These are phyloP conservation scores for Sebastes itinus DNA, from an alignment of 2,797 vertebrate species.

Conservation along the genomic window DNA sequence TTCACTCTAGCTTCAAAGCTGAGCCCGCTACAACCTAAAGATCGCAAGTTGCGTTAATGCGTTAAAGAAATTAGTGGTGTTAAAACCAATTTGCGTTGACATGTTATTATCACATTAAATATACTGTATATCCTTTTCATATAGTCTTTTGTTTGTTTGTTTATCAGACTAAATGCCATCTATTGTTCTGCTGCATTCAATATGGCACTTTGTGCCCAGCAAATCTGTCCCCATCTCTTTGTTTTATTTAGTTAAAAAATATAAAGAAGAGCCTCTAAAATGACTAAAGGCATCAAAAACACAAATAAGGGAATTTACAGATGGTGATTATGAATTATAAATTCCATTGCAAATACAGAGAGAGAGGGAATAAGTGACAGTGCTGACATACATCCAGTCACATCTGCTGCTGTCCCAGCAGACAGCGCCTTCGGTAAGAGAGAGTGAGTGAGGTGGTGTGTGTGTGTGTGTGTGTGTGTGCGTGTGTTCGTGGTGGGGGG, in stretches of 20 bases:
- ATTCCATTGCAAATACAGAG: slow-evolving; percentile 22
- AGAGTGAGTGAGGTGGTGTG: neutral
- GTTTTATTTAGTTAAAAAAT: slow-evolving; percentile 9
- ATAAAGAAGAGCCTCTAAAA: slow-evolving; percentile 19
- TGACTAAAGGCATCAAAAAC: slow-evolving; percentile 14
- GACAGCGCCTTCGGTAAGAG: slow-evolving; percentile 17
- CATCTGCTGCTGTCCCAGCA: slow-evolving; percentile 55
- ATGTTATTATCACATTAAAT: no score
- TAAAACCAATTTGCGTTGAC: no score
- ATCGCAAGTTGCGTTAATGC: no score
- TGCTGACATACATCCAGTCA: slow-evolving; percentile 29
- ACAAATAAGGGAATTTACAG: slow-evolving; percentile 41
- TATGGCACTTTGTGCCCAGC: neutral
- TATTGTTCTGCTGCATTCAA: slow-evolving; percentile 14
- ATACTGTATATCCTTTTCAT: neutral
- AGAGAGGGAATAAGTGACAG: slow-evolving; percentile 30
- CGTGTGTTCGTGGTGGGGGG: neutral
- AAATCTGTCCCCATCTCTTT: slow-evolving; percentile 24
- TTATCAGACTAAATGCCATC: slow-evolving; percentile 4
- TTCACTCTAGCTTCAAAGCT: no score
- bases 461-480: neutral
- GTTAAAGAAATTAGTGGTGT: no score
- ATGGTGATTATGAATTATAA: slow-evolving; percentile 53
- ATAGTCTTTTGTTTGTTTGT: neutral
- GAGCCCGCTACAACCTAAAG: no score